Conservation (phyloP, 2,113 vertebrate species). For the Calyptommatus sinebrachiatus region DNA sequence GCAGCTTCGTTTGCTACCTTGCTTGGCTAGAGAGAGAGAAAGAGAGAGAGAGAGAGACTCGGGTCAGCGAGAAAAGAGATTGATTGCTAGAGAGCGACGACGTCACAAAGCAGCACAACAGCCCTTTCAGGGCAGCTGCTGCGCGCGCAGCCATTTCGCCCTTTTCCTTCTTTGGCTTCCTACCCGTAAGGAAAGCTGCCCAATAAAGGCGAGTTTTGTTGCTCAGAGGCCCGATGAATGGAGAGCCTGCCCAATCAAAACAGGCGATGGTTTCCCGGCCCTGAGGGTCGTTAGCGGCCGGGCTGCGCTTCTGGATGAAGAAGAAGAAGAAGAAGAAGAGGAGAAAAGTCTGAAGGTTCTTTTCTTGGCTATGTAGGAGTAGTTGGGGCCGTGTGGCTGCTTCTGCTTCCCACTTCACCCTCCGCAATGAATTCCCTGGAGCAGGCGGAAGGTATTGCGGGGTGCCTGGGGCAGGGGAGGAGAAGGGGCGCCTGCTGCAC, state of each 20-base stretch:
- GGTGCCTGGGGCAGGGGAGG: not conserved
- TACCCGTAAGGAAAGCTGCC: not conserved
- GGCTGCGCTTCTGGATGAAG: not conserved
- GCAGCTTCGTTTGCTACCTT: too few species aligned
- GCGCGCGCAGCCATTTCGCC: not conserved
- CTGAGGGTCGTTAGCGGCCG: not conserved
- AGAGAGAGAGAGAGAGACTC: too few species aligned
- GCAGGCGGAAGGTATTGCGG: conserved; percentile 88
- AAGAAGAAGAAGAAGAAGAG: not conserved
- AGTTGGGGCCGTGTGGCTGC: conserved; percentile 19
- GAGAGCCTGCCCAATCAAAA: not conserved
- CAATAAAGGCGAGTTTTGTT: conserved; percentile 54
- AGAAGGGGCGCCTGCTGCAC: too few species aligned
- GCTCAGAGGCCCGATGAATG: not conserved
- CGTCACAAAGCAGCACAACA: too few species aligned
- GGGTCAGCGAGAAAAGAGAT: too few species aligned
- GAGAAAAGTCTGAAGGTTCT: not conserved
- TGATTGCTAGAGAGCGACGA: too few species aligned
- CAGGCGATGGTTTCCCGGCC: not conserved
- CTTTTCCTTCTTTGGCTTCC: not conserved
- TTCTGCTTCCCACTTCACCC: not conserved
- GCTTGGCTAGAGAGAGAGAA: too few species aligned
- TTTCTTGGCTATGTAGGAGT: not conserved
- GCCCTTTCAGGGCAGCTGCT: too few species aligned
- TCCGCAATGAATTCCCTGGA: conserved; percentile 89